Base-by-base conservation (phyloP, 2,888 invertebrate species). In the Camponotus fellah region DNA sequence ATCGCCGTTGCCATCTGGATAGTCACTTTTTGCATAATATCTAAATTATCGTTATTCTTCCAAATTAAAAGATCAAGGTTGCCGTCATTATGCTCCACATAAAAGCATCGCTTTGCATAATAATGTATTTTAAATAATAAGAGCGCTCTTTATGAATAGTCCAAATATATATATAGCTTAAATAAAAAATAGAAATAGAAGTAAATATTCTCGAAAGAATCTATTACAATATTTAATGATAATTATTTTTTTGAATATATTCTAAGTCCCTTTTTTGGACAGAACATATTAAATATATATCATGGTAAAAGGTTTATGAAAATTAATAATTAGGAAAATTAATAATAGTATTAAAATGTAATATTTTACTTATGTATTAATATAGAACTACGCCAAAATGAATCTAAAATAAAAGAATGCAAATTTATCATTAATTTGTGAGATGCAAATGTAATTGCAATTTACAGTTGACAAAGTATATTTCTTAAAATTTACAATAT, bases 21-120 rank as follows among this genome's bases (percentile, higher is more conserved):
- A 74, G 60, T 32, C 37, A 21, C 14, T 72, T 6, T 71, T 60
- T 79, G 74, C 21, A 43, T 12, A 79, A 34, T 14, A 71, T 8
- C 8, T 4, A 72, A 79, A 71, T 46, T 79, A 72, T 58, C 21
- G 12, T 21, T 12, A 56, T 21, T n/a, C 6, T 1, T 17, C 37
- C 49, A n/a, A 82, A 83, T 77, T 68, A 79, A 80, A 37, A 17
- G 82, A 64, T 90, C 84, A 89, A 87, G 83, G 89, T 53, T 56
- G 53, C 37, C 26, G 6, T 5, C 4, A 26, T 56, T 32, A n/a
- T 32, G 37, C 37, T 6, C 9, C 32, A 14, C 10, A 46, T 56
- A 71, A 71, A 10, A 43, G 21, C 17, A 3, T 58, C 21, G 4
- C 32, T 72, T 4, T 0, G 72, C 34, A 58, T 46, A 6, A 17